Conservation (phyloP, 2,888 invertebrate species). For the Melieria picta region DNA sequence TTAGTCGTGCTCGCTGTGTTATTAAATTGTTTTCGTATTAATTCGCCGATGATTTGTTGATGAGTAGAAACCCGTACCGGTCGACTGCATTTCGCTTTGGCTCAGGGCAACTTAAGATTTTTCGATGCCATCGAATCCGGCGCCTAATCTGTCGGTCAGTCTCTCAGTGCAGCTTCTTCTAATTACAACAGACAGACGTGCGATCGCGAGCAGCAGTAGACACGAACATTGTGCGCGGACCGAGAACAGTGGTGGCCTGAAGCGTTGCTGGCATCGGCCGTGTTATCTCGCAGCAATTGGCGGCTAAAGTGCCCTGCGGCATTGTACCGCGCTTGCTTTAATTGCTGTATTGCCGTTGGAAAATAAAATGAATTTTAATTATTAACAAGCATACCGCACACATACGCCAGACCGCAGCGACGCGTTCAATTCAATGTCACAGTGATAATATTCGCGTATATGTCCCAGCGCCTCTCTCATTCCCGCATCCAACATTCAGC, state of each 20-base stretch:
- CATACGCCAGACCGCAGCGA: too few species aligned
- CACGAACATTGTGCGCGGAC: too few species aligned
- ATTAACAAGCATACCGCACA: too few species aligned
- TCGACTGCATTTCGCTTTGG: neutral
- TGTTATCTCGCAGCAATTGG: neutral
- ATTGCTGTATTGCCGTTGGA: neutral
- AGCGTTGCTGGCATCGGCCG: too few species aligned
- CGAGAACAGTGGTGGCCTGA: too few species aligned
- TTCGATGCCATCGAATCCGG: neutral
- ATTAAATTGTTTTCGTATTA: neutral
- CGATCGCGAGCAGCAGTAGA: neutral
- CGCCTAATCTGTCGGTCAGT: slow-evolving; percentile 42
- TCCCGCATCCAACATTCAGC: neutral
- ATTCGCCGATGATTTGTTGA: neutral
- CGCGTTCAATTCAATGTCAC: neutral
- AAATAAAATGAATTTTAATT: too few species aligned
- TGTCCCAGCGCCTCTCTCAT: neutral
- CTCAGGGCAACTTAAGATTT: slow-evolving; percentile 8
- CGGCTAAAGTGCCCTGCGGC: neutral
- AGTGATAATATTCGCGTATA: neutral
- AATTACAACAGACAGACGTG: slow-evolving; percentile 48
- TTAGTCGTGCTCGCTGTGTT: neutral
- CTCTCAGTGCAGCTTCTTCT: slow-evolving; percentile 51
- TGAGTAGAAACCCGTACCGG: neutral
- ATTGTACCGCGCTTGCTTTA: neutral